These are phyloP conservation scores for Perdix hodgsoniae DNA, from an alignment of 2,797 vertebrate genomes.

Conservation along the genomic window DNA sequence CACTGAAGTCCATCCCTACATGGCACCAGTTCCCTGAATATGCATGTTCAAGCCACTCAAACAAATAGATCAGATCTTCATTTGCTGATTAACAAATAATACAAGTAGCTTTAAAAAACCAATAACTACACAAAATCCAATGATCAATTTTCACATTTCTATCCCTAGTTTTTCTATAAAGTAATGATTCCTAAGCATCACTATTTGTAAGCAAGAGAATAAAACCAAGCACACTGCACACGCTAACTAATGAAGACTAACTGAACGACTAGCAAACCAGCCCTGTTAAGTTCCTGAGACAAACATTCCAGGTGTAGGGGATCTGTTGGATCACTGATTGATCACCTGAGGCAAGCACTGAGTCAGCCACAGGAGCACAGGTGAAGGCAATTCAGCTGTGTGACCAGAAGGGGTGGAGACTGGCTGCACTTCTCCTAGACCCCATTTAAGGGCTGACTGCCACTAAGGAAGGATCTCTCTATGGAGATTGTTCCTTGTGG, in stretches of 20 bases:
- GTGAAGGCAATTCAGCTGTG: too few relatives aligned
- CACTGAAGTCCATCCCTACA: neutral
- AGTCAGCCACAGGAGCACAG: too few relatives aligned
- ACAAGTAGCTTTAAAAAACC: rapidly evolving
- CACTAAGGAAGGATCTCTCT: too few relatives aligned
- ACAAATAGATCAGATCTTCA: neutral
- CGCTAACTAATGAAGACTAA: neutral
- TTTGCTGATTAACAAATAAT: neutral
- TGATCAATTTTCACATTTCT: neutral
- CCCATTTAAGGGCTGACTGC: too few relatives aligned
- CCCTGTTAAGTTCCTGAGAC: neutral
- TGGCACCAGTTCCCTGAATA: rapidly evolving
- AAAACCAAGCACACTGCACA: neutral
- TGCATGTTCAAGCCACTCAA: neutral
- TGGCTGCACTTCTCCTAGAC: too few relatives aligned
- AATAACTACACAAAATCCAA: neutral
- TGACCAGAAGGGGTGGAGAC: too few relatives aligned
- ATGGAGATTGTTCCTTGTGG: too few relatives aligned
- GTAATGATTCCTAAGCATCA: neutral
- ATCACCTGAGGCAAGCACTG: too few relatives aligned
- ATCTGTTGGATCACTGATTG: too few relatives aligned
- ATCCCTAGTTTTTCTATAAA: neutral
- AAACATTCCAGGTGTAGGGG: neutral
- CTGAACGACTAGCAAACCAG: neutral
- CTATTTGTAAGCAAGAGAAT: neutral